Conservation (phyloP, 2,113 vertebrate genomes). For the Thunnus maccoyii region DNA sequence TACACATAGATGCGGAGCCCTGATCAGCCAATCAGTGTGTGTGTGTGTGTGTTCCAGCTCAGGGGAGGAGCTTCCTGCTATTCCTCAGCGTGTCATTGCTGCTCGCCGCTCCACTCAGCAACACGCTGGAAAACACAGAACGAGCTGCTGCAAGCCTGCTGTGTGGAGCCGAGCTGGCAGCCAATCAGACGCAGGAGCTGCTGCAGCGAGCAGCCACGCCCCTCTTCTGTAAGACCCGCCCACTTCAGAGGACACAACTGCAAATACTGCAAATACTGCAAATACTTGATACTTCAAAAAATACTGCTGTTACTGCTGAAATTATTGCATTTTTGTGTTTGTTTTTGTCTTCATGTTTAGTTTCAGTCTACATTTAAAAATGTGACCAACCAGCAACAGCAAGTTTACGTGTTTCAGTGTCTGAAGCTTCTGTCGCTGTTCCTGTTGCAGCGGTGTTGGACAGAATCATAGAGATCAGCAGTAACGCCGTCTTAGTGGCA, state of each 20-base stretch:
- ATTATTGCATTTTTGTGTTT: not conserved
- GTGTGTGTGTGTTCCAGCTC: slow-evolving; percentile 68
- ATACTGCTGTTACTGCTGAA: not conserved
- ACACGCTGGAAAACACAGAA: slow-evolving; percentile 88
- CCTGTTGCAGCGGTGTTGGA: slow-evolving; percentile 70
- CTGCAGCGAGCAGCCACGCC: slow-evolving; percentile 83
- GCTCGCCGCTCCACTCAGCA: slow-evolving; percentile 88
- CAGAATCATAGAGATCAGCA: slow-evolving; percentile 86
- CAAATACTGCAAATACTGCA: too few relatives aligned
- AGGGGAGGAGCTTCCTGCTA: slow-evolving; percentile 86
- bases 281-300: too few relatives aligned
- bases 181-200: slow-evolving; percentile 90
- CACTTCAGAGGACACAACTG: not conserved
- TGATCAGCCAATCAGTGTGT: not conserved
- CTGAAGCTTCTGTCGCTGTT: too few relatives aligned
- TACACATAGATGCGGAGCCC: not conserved
- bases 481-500: slow-evolving; percentile 80
- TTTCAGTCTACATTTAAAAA: too few relatives aligned
- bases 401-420: not conserved
- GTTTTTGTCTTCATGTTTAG: too few relatives aligned
- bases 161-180: slow-evolving; percentile 89
- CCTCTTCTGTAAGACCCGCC: slow-evolving; percentile 86
- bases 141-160: slow-evolving; percentile 85
- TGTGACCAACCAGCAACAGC: not conserved
- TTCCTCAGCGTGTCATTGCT: slow-evolving; percentile 84